Conservation (phyloP, 2,888 invertebrate species). For the Pseudolycoriella hygida region DNA sequence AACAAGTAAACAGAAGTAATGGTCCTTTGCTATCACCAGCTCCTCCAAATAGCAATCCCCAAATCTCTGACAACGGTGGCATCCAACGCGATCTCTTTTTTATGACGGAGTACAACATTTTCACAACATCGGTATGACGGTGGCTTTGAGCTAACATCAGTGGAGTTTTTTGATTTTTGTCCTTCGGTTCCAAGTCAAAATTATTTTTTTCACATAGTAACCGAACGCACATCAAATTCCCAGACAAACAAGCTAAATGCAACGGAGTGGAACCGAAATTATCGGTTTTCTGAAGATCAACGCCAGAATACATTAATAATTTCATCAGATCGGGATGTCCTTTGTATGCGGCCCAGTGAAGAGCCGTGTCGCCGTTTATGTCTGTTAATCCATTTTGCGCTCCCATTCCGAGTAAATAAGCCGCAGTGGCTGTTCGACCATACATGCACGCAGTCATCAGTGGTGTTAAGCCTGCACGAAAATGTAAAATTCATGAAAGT, state of each 20-base stretch:
- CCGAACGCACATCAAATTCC: conserved; percentile 71
- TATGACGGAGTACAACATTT: conserved; percentile 62
- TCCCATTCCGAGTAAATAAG: conserved; percentile 77
- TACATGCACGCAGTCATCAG: conserved; percentile 89
- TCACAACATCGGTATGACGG: conserved; percentile 68
- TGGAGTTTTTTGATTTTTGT: conserved; percentile 86
- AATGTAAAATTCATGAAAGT: no score
- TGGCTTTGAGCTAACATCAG: conserved; percentile 78
- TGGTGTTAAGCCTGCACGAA: conserved; percentile 42
- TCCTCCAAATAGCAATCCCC: conserved; percentile 78
- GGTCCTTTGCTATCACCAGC: conserved; percentile 85
- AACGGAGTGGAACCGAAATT: conserved; percentile 85
- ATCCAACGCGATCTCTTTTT: conserved; percentile 72
- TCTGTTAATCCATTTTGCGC: conserved; percentile 73
- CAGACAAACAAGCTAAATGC: conserved; percentile 76
- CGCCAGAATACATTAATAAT: conserved; percentile 77
- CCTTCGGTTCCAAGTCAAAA: conserved; percentile 68
- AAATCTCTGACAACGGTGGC: conserved; percentile 72
- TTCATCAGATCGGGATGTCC: conserved; percentile 78
- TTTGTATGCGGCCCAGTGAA: conserved; percentile 91
- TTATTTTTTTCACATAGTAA: conserved; percentile 82
- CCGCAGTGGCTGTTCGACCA: conserved; percentile 76
- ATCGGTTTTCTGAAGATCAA: conserved; percentile 74
- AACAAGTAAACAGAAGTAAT: conserved; percentile 65
- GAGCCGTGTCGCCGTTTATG: conserved; percentile 81